Evolutionary conservation across 2,113 vertebrate genomes (phyloP).

Genomic region (Gopherus evgoodei): DNA sequence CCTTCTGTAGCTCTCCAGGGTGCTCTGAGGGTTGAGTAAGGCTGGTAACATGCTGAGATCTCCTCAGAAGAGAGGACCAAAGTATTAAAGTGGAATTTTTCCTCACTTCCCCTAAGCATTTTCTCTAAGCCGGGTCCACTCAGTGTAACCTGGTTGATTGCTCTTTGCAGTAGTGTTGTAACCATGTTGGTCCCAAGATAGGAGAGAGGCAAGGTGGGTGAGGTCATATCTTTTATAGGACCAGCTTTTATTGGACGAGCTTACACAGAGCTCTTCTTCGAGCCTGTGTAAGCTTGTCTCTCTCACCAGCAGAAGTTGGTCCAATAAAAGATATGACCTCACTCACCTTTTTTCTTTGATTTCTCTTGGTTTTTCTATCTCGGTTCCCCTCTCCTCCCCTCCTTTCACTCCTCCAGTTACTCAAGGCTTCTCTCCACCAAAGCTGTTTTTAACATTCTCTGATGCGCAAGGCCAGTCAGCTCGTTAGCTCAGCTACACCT

Average conservation of each 20-base stretch:
- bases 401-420: neutral
- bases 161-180: neutral
- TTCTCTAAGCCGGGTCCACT: neutral
- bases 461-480: slow-evolving; percentile 64
- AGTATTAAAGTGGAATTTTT: neutral
- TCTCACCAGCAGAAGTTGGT: neutral
- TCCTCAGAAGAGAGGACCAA: neutral
- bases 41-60: neutral
- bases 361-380: neutral
- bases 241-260: neutral
- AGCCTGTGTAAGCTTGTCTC: neutral
- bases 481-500: slow-evolving; percentile 72
- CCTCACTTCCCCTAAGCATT: neutral
- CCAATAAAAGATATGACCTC: neutral
- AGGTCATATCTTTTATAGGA: neutral
- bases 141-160: neutral
- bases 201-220: neutral
- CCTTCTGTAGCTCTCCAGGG: neutral
- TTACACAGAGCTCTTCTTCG: neutral
- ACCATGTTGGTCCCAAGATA: neutral
- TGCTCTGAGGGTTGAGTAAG: neutral
- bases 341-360: neutral
- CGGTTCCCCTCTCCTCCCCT: neutral
- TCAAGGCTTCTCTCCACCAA: slow-evolving; percentile 19
- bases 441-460: slow-evolving; percentile 53